Percentiles rank a stretch among this genome's conserved stretches.
Evolutionary conservation across 1,140 invertebrate genomes (phyloP).

Genomic region (Drosophila cardini): DNA sequence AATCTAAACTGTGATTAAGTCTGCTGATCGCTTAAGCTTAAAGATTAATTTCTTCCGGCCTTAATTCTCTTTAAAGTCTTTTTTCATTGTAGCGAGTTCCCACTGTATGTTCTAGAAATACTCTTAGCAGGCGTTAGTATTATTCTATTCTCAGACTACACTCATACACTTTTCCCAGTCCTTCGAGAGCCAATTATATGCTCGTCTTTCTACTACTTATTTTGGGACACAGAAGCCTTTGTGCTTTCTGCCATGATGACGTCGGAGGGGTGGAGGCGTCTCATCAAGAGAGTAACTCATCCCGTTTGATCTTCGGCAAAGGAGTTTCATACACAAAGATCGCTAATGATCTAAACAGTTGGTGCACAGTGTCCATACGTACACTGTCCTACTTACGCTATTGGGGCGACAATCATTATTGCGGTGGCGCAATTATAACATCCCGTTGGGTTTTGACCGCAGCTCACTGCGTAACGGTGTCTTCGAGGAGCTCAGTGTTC

Average conservation of each 20-base stretch:
- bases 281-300: not conserved
- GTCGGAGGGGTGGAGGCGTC: accelerated
- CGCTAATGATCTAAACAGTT: not conserved
- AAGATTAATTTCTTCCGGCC: too few species aligned
- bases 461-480: constrained; percentile 45
- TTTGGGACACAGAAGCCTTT: not conserved
- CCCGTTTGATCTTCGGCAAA: not conserved
- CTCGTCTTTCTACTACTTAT: not conserved
- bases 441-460: constrained; percentile 43
- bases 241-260: not conserved
- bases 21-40: too few species aligned
- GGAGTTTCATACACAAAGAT: not conserved
- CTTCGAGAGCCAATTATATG: not conserved
- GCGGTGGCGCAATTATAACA: constrained; percentile 41
- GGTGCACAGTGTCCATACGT: constrained; percentile 55
- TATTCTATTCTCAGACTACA: not conserved
- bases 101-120: not conserved
- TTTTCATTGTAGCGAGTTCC: too few species aligned
- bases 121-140: not conserved
- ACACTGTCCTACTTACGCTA: constrained; percentile 12
- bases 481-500: not conserved
- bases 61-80: too few species aligned
- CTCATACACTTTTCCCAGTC: not conserved
- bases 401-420: constrained; percentile 65
- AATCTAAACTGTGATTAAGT: not conserved